A percentile compares a stretch with the other conserved stretches of the same genome.
Evolutionary conservation across 2,888 invertebrate genomes (phyloP).

Genomic region (Acanthosepion esculentum): DNA sequence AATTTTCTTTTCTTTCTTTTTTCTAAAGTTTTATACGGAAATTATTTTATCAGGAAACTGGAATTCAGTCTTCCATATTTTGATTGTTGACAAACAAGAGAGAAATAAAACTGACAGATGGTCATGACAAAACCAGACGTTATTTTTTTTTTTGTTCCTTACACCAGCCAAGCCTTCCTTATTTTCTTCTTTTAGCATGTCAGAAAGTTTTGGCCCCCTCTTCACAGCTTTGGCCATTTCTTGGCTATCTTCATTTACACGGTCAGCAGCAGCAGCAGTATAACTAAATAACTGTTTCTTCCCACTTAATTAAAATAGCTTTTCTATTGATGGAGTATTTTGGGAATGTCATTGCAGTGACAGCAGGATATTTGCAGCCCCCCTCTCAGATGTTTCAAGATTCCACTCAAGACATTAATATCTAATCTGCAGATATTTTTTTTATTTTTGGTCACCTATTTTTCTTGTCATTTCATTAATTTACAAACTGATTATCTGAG

Average conservation of each 20-base stretch:
- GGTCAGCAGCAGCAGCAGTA: neutral
- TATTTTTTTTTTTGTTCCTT: neutral
- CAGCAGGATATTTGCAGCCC: neutral
- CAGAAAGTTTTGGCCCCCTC: neutral
- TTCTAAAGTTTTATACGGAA: too few species aligned
- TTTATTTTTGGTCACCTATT: neutral
- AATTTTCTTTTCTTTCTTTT: too few species aligned
- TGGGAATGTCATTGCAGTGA: neutral
- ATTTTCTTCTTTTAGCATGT: neutral
- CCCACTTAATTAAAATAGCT: neutral
- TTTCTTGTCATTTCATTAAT: neutral
- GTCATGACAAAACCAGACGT: neutral
- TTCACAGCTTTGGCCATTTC: neutral
- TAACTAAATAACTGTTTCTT: neutral
- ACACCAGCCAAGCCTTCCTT: neutral
- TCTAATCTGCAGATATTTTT: neutral
- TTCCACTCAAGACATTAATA: neutral
- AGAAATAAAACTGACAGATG: constrained; percentile 8
- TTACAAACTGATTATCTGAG: neutral
- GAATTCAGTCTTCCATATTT: neutral
- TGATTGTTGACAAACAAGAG: neutral
- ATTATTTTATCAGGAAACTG: too few species aligned
- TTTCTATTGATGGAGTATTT: neutral
- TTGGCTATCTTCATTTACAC: neutral
- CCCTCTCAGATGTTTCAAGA: neutral